Conservation (phyloP, 2,113 vertebrate genomes). For the Tetrao urogallus region DNA sequence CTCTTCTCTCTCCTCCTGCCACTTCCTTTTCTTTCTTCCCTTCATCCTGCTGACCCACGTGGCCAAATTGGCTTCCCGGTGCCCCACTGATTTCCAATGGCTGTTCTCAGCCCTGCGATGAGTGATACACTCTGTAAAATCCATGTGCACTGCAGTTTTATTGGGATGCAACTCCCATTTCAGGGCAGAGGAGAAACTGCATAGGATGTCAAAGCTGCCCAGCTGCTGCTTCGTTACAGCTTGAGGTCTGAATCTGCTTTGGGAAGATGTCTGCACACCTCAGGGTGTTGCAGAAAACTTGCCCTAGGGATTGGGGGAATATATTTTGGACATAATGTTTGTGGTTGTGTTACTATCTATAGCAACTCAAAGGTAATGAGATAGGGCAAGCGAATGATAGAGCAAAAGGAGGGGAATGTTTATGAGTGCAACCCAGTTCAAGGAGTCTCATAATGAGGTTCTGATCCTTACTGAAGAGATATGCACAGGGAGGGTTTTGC, state of each 20-base stretch:
- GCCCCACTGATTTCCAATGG: background rate
- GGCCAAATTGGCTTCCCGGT: background rate
- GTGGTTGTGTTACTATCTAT: background rate
- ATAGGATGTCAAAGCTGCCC: background rate
- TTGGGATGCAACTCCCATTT: slow-evolving; percentile 38
- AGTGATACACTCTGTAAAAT: slow-evolving; percentile 27
- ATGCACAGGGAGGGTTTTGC: background rate
- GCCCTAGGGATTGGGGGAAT: background rate
- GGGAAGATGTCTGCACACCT: background rate
- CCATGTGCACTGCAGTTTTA: background rate
- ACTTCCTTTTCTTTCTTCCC: background rate
- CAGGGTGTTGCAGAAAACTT: background rate
- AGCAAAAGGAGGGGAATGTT: background rate
- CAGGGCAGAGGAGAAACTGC: slow-evolving; percentile 40
- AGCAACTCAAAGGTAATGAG: background rate
- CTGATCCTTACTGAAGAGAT: background rate
- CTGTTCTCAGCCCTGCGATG: background rate
- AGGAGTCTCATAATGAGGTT: background rate
- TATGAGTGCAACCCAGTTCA: background rate
- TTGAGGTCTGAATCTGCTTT: background rate
- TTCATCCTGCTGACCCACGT: rapidly evolving
- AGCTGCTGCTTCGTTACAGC: background rate
- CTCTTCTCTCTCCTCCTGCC: background rate
- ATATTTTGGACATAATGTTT: background rate
- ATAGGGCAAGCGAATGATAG: background rate